Evolutionary conservation across 2,888 invertebrate species (phyloP), one percentile per base, ranked within the genome.

Genomic region (Cecidostiba fungosa): DNA sequence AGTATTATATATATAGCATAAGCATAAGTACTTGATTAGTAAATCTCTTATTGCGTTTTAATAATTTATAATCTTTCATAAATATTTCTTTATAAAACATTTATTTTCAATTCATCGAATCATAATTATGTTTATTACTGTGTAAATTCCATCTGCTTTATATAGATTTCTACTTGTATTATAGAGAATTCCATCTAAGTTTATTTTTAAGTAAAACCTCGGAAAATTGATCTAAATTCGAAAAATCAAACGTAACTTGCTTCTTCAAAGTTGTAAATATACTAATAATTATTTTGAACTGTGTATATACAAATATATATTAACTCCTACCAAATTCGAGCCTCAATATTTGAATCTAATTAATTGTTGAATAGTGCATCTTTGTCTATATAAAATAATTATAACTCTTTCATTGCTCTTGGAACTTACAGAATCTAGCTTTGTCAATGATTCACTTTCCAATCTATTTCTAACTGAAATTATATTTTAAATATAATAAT

Each of bases 1-100:
- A 82, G 84, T 82, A 82, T 70, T 19, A 82, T 82, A 29, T n/a
- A 77, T 74, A 54, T 85, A 81, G 81, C 77, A 76, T 73, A 81
- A 81, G 50, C 50, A 81, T 81, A n/a, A n/a, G n/a, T n/a, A n/a
- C n/a, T 82, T 70, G 66, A 77, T 29, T 81, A 81, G 50, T 59
- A 43, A 16, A 16, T 77, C 59, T 59, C 80, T 76, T 62, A 54
- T 70, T 76, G 29, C 47, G 32, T 62, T 77, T 82, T 66, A 62
- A 73, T 69, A 77, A 73, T 43, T 86, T 80, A 77, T 50, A 43
- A 36, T 80, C 29, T 82, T 83, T 76, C 78, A 83, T 77, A 83
- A 59, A 83, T 78, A 74, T 74, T 16, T 83, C 62, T 78, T 78
- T 79, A 62, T 36, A 78, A 81, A 80, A 83, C 59, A 43, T 78